phyloP scores from a whole-genome alignment of 92 coral and sea anemone genomes.

The Anthopleura xanthogrammica region DNA sequence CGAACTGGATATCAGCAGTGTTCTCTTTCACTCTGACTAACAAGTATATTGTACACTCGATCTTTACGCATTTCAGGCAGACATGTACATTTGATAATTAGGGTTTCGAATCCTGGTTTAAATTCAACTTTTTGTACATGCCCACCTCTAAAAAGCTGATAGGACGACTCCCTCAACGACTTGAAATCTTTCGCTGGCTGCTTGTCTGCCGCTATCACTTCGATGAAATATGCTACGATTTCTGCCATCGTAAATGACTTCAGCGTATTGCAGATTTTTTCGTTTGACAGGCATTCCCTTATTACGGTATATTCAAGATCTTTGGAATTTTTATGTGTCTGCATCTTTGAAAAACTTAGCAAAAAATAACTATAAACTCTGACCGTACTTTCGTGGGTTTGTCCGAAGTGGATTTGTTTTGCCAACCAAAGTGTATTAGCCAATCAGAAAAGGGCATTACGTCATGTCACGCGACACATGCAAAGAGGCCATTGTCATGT shows the following conservation, averaged over 20 bases:
- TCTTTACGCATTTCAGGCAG: constrained; percentile 56
- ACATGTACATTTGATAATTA: constrained; percentile 21
- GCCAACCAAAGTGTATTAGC: no score
- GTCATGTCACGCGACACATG: no score
- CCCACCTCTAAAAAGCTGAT: constrained; percentile 20
- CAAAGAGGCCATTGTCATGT: no score
- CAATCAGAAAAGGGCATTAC: no score
- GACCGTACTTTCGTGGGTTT: no score
- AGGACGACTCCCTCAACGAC: constrained; percentile 18
- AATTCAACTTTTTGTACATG: constrained; percentile 19
- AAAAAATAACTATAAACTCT: no score
- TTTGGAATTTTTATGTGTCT: no score
- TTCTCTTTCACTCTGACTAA: constrained; percentile 37
- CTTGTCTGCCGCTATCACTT: constrained; percentile 27
- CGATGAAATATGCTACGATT: constrained; percentile 31
- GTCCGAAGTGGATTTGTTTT: no score
- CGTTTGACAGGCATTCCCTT: no score
- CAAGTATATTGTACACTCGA: constrained; percentile 47
- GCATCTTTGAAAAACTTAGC: no score
- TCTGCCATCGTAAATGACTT: constrained; percentile 30
- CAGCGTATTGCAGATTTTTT: no score
- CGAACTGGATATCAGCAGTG: constrained; percentile 40
- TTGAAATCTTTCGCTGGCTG: constrained; percentile 31
- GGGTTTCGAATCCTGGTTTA: constrained; percentile 28
- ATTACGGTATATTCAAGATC: no score